Evolutionary conservation across 2,888 invertebrate genomes (phyloP).

Genomic region (Argyresthia goedartella): DNA sequence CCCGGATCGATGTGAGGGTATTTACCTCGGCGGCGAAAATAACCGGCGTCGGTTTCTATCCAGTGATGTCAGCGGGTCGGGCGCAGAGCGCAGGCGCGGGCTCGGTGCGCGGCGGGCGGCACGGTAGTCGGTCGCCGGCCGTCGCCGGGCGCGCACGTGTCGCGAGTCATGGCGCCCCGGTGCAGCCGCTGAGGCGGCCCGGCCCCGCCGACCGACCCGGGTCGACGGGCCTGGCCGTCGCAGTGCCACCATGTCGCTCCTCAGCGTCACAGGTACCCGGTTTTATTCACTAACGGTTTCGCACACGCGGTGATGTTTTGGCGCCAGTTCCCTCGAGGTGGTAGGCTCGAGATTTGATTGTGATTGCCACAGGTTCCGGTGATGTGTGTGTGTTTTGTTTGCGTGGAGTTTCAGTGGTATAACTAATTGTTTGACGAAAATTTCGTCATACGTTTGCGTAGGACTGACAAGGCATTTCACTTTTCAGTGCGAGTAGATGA

Average conservation of each 20-base stretch:
- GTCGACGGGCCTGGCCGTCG: slow-evolving; percentile 63
- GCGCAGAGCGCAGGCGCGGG: slow-evolving; percentile 24
- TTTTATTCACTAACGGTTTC: no score
- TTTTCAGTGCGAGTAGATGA: no score
- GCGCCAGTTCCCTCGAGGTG: no score
- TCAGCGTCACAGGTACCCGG: slow-evolving; percentile 73
- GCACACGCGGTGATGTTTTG: no score
- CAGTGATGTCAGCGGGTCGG: slow-evolving; percentile 52
- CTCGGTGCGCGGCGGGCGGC: slow-evolving; percentile 20
- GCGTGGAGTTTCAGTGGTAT: no score
- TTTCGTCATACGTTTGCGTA: no score
- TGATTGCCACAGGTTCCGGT: no score
- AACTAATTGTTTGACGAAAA: no score
- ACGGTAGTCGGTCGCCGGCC: slow-evolving; percentile 58
- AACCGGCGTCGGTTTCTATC: slow-evolving; percentile 48
- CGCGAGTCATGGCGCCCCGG: slow-evolving; percentile 59
- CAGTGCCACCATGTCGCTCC: slow-evolving; percentile 65
- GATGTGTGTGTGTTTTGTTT: no score
- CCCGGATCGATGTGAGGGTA: slow-evolving; percentile 70
- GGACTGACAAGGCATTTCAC: no score
- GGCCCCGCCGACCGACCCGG: slow-evolving; percentile 70
- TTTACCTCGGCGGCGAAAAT: slow-evolving; percentile 70
- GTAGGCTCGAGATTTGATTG: no score
- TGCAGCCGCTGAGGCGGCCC: slow-evolving; percentile 67
- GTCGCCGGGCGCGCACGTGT: slow-evolving; percentile 55